Percentiles rank a stretch among this genome's conserved stretches.
These are phyloP conservation scores for Erithacus rubecula DNA, from an alignment of 2,797 vertebrate species.

Conservation along the genomic window DNA sequence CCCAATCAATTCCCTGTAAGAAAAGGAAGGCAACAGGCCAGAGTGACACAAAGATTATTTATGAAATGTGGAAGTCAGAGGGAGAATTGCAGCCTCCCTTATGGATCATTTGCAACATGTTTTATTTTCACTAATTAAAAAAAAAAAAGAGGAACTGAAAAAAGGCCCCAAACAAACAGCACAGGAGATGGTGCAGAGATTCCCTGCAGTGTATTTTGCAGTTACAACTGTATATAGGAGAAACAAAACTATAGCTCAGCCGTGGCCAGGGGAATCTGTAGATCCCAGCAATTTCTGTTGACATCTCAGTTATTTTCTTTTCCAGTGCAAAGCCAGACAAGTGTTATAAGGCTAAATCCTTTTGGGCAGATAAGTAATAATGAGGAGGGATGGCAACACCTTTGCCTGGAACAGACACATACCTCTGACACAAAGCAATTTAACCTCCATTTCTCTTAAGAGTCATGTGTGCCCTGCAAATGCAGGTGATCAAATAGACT, in stretches of 20 bases:
- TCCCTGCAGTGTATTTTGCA: not conserved
- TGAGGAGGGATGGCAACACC: not conserved
- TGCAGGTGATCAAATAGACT: not conserved
- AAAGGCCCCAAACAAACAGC: not conserved
- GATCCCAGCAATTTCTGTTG: not conserved
- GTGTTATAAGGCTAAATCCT: not conserved
- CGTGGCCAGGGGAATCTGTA: not conserved
- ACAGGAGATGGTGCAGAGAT: not conserved
- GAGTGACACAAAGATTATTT: not conserved
- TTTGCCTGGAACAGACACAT: not conserved
- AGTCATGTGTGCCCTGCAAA: not conserved
- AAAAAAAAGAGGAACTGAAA: not conserved
- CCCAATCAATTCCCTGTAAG: constrained; percentile 85
- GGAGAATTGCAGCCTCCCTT: not conserved
- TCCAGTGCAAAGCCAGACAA: not conserved
- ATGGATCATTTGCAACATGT: not conserved
- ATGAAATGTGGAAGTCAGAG: not conserved
- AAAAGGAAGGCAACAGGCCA: not conserved
- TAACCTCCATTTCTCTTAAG: not conserved
- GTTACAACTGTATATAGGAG: not conserved
- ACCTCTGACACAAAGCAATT: not conserved
- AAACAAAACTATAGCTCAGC: not conserved
- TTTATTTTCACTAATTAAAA: not conserved
- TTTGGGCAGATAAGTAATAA: not conserved
- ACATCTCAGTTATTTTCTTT: not conserved